Evolutionary conservation across 2,113 vertebrate species (phyloP).

Genomic region (Charadrius vociferus): DNA sequence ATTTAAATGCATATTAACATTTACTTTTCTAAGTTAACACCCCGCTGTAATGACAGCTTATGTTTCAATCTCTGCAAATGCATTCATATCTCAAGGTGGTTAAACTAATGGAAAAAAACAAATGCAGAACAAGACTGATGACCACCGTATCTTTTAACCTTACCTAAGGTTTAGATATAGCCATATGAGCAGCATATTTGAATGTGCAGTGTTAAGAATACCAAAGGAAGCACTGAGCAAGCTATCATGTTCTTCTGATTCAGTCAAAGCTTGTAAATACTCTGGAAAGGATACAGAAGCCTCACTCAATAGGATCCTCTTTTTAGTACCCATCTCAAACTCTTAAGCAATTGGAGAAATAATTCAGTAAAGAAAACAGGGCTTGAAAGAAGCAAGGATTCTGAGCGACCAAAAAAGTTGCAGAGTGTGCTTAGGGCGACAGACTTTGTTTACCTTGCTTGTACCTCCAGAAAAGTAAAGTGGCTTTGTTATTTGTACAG

Average conservation of each 20-base stretch:
- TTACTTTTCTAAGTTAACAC: neutral
- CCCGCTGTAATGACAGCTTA: neutral
- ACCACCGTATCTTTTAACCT: fast-evolving
- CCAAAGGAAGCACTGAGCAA: neutral
- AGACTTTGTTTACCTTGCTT: neutral
- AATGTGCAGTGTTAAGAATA: neutral
- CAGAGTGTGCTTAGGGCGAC: neutral
- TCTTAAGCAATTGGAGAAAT: neutral
- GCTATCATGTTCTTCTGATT: neutral
- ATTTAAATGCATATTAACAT: neutral
- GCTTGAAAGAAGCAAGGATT: neutral
- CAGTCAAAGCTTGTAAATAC: neutral
- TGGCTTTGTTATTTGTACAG: neutral
- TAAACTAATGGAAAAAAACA: neutral
- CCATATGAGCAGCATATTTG: neutral
- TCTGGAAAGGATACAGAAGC: neutral
- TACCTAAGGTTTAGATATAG: neutral
- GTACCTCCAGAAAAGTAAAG: neutral
- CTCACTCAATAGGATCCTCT: neutral
- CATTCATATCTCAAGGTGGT: neutral
- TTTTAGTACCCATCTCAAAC: neutral
- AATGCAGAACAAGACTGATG: neutral
- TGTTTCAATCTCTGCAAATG: neutral
- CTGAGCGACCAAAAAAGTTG: neutral
- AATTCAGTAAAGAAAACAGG: neutral